phyloP scores from a whole-genome alignment of 2,888 invertebrate species.

The Philaethria dido region DNA sequence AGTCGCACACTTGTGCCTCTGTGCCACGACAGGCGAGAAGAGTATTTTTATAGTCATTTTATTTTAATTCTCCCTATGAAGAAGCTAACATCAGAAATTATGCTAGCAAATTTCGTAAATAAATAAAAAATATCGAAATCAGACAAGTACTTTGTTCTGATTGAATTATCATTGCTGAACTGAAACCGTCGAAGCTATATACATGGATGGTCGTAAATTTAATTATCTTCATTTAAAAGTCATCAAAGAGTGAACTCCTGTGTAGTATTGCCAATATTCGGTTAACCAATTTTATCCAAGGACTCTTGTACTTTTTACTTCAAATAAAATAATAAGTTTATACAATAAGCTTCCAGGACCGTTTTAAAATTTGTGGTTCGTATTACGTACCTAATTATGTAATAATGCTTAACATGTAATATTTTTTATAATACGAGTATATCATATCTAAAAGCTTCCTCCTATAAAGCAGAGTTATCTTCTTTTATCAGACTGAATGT shows the following conservation, averaged over 20 bases:
- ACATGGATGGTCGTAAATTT: neutral
- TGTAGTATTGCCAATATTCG: neutral
- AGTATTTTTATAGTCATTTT: too few species aligned
- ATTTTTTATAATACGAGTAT: too few species aligned
- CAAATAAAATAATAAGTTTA: neutral
- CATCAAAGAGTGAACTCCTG: slow-evolving; percentile 8
- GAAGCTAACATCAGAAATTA: too few species aligned
- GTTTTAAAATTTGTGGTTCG: neutral
- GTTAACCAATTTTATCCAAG: neutral
- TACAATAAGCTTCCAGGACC: neutral
- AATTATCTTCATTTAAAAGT: slow-evolving; percentile 14
- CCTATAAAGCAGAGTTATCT: too few species aligned
- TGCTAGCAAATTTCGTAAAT: too few species aligned
- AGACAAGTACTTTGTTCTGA: neutral
- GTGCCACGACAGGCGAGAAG: too few species aligned
- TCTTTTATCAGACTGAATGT: too few species aligned
- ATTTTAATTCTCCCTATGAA: too few species aligned
- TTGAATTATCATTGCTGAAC: slow-evolving; percentile 1
- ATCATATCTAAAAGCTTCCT: too few species aligned
- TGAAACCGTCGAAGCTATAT: slow-evolving; percentile 1
- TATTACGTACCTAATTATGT: too few species aligned
- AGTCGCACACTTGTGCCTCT: too few species aligned
- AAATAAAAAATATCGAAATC: neutral
- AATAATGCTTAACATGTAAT: too few species aligned
- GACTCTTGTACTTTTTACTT: neutral